phyloP scores from a whole-genome alignment of 1,140 invertebrate genomes.

The Dinoponera quadriceps region DNA sequence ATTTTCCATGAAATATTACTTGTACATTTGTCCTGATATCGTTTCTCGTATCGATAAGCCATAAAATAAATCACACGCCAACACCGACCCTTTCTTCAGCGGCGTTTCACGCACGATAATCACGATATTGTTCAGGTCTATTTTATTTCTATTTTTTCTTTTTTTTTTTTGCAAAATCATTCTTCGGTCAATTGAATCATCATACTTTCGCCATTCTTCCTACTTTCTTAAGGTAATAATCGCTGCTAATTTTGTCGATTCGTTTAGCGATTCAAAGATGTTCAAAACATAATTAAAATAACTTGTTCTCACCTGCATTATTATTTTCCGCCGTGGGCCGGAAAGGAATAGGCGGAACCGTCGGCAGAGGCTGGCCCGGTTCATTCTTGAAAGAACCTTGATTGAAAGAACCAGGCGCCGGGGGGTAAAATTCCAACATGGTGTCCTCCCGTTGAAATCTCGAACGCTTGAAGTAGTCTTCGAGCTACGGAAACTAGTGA shows the following conservation, averaged over 20 bases:
- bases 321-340: slow-evolving; percentile 70
- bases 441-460: slow-evolving; percentile 21
- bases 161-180: not conserved
- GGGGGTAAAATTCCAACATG: slow-evolving; percentile 78
- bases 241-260: not conserved
- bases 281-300: not conserved
- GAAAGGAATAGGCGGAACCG: slow-evolving; percentile 69
- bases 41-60: no score
- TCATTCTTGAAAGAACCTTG: slow-evolving; percentile 62
- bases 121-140: no score
- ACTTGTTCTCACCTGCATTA: slow-evolving; percentile 66
- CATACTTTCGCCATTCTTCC: not conserved
- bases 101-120: not conserved
- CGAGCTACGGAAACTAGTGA: not conserved
- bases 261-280: not conserved
- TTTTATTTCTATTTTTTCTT: not conserved
- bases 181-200: not conserved
- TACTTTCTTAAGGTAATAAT: not conserved
- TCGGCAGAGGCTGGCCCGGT: slow-evolving; percentile 59
- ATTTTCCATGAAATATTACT: not conserved
- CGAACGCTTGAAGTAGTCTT: slow-evolving; percentile 8
- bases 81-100: not conserved
- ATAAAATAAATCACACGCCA: not conserved
- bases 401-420: slow-evolving; percentile 69
- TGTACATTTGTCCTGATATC: not conserved